These are phyloP conservation scores for Arothron firmamentum DNA, from an alignment of 2,113 vertebrate genomes.

Conservation along the genomic window DNA sequence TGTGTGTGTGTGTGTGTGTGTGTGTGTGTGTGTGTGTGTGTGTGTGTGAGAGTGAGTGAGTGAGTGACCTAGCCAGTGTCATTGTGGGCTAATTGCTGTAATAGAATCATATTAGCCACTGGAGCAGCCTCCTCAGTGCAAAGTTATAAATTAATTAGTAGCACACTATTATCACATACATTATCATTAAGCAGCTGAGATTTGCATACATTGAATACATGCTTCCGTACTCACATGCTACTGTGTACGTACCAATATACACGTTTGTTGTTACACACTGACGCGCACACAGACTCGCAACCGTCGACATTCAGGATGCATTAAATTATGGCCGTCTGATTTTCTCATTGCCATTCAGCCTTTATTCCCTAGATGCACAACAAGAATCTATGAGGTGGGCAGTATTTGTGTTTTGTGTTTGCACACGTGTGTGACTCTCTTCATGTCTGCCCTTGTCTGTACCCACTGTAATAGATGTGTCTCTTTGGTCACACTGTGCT, in stretches of 20 bases:
- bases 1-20: neutral
- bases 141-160: constrained; percentile 83
- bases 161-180: constrained; percentile 79
- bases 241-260: constrained; percentile 41
- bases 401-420: neutral
- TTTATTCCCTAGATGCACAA: constrained; percentile 1
- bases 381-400: neutral
- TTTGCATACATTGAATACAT: constrained; percentile 74
- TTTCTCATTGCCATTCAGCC: constrained; percentile 61
- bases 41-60: constrained; percentile 26
- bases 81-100: constrained; percentile 83
- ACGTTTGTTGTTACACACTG: constrained; percentile 10
- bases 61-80: constrained; percentile 81
- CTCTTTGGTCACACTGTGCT: constrained; percentile 30
- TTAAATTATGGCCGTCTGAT: constrained; percentile 60
- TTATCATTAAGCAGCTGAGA: constrained; percentile 79
- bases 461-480: constrained; percentile 29
- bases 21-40: constrained; percentile 1
- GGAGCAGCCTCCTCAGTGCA: constrained; percentile 80
- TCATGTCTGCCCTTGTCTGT: neutral
- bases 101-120: constrained; percentile 82
- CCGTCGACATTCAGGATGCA: constrained; percentile 56
- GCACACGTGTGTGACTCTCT: neutral
- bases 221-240: constrained; percentile 31
- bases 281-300: constrained; percentile 23